Percentiles rank a stretch among this genome's conserved stretches.
Conservation (phyloP, 2,113 vertebrate species). For the Megaleporinus macrocephalus region DNA sequence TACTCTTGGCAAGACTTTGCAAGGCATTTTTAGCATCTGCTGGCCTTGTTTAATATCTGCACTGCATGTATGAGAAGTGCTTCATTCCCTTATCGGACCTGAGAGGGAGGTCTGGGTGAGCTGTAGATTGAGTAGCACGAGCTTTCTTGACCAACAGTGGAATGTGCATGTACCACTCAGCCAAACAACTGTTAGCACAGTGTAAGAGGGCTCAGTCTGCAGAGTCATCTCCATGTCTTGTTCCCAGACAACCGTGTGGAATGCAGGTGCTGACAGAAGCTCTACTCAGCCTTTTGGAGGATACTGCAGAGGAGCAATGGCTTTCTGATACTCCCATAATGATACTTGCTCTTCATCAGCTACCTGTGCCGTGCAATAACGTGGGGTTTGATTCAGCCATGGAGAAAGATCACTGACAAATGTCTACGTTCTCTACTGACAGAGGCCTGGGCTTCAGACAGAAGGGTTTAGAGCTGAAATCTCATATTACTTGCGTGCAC, state of each 20-base stretch:
- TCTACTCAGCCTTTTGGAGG: slow-evolving; percentile 57
- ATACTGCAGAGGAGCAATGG: slow-evolving; percentile 53
- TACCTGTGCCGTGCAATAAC: slow-evolving; percentile 45
- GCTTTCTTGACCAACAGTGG: slow-evolving; percentile 68
- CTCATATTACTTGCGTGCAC: slow-evolving; percentile 36
- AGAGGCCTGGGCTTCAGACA: slow-evolving; percentile 40
- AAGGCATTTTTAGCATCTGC: background rate
- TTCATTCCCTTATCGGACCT: slow-evolving; percentile 9
- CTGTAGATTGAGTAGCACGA: slow-evolving; percentile 59
- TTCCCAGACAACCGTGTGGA: slow-evolving; percentile 89
- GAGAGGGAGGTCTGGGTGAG: slow-evolving; percentile 42
- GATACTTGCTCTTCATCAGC: slow-evolving; percentile 50
- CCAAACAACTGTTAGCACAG: slow-evolving; percentile 92
- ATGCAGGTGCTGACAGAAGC: slow-evolving; percentile 95
- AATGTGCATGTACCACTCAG: slow-evolving; percentile 84
- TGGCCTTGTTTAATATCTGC: slow-evolving; percentile 50
- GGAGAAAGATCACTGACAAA: slow-evolving; percentile 52
- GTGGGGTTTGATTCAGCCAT: slow-evolving; percentile 45
- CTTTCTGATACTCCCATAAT: slow-evolving; percentile 47
- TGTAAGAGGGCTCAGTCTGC: slow-evolving; percentile 91
- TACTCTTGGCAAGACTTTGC: background rate
- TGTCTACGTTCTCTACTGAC: slow-evolving; percentile 39
- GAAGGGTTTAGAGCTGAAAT: slow-evolving; percentile 42
- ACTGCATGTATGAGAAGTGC: slow-evolving; percentile 21
- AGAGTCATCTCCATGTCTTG: slow-evolving; percentile 87